Evolutionary conservation across 2,888 invertebrate genomes (phyloP), one percentile per base, ranked within the genome.

Genomic region (Epinotia demarniana): DNA sequence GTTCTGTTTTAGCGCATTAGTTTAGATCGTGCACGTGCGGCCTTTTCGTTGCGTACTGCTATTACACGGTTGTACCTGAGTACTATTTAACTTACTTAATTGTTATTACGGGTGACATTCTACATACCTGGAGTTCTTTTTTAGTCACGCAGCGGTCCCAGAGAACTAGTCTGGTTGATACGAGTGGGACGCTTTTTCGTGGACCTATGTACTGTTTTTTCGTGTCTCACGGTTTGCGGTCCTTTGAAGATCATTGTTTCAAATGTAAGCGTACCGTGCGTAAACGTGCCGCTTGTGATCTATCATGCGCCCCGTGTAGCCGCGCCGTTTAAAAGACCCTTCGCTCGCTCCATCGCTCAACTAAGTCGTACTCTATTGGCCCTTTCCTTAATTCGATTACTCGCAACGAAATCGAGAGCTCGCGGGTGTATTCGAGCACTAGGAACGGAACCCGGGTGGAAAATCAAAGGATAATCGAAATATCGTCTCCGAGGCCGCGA

Each of bases 401-500:
- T 83, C 81, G 80, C 80, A 83, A 83, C 83, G 84, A 85, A 81
- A 77, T 78, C 76, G 81, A 81, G 82, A 80, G 81, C 79, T 83
- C 82, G 83, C 83, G 83, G 78, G 82, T 82, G 81, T 83, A 82
- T 78, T 81, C 82, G 82, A 83, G 84, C 84, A 81, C 82, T 83
- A 80, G 81, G 80, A 81, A 79, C 79, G 81, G 81, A 82, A 83
- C 83, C 81, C 83, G 82, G 81, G 82, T 83, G 86, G 83, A 85
- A 89, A 87, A 87, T 89, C 87, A 88, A 87, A 88, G 86, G 84
- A 86, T 87, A 87, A 86, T 86, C 84, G 83, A 85, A 85, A 87
- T 83, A 82, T 80, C 84, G 84, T 84, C 84, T 85, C 83, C 82
- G 83, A 85, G 84, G 82, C 83, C 79, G 81, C 81, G 82, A 83